A percentile compares a stretch with the other conserved stretches of the same genome.
These are phyloP conservation scores for Epizoanthus illoricatus DNA, from an alignment of 92 coral and sea anemone species.

Conservation along the genomic window DNA sequence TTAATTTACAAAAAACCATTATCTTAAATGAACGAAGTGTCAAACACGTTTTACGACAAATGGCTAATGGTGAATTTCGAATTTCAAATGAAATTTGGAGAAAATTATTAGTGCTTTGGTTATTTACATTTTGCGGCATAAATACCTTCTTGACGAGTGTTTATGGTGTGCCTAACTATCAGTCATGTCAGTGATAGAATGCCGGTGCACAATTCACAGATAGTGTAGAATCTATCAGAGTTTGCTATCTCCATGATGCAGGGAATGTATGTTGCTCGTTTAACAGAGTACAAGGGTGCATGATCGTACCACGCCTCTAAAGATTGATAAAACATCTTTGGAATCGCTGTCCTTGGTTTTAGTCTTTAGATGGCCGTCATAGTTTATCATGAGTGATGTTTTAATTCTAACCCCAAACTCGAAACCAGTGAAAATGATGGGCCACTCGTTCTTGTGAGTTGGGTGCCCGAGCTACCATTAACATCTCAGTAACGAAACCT, in stretches of 20 bases:
- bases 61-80: too few relatives aligned
- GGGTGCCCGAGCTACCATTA: neutral
- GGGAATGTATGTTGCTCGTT: neutral
- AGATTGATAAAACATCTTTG: neutral
- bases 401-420: too few relatives aligned
- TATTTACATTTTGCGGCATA: slow-evolving; percentile 11
- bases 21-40: too few relatives aligned
- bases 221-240: neutral
- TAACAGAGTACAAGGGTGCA: neutral
- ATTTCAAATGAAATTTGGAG: too few relatives aligned
- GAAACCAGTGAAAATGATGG: neutral
- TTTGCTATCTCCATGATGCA: neutral
- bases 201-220: neutral
- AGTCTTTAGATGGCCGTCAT: too few relatives aligned
- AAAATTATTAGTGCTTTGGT: neutral
- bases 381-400: too few relatives aligned
- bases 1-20: too few relatives aligned
- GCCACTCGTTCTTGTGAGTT: neutral
- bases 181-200: slow-evolving; percentile 23
- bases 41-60: too few relatives aligned
- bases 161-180: slow-evolving; percentile 21
- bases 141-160: neutral
- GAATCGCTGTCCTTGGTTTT: neutral
- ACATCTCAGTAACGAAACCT: neutral
- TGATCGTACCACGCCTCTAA: neutral